Conservation (phyloP, 2,797 vertebrate genomes). For the Threskiornis aethiopicus region DNA sequence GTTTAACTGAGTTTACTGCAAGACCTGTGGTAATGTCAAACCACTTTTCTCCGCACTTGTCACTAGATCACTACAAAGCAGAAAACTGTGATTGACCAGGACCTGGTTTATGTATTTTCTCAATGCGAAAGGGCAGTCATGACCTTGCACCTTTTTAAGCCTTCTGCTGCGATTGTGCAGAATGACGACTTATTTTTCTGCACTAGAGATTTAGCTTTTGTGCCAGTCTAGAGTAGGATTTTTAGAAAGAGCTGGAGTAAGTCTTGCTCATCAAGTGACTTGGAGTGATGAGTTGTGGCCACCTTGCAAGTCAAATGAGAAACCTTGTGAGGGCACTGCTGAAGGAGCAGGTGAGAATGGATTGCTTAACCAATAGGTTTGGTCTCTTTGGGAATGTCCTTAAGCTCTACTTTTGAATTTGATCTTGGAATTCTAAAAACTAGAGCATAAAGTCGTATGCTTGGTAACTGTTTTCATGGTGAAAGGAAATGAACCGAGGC, state of each 20-base stretch:
- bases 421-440: neutral
- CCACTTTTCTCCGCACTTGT: neutral
- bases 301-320: neutral
- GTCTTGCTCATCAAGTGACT: neutral
- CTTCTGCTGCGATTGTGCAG: neutral
- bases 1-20: neutral
- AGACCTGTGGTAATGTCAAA: neutral
- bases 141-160: neutral
- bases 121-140: fast-evolving
- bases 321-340: neutral
- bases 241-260: neutral
- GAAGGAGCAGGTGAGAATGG: neutral
- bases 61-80: neutral
- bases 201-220: neutral
- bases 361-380: neutral
- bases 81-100: neutral
- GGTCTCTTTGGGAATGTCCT: neutral
- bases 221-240: neutral
- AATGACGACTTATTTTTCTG: neutral
- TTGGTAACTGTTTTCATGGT: neutral
- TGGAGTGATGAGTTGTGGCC: neutral
- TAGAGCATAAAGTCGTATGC: neutral
- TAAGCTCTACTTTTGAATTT: neutral
- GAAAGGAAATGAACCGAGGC: neutral
- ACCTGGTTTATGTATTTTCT: neutral